These are phyloP conservation scores for Encarsia formosa DNA, from an alignment of 2,888 invertebrate species.

Conservation along the genomic window DNA sequence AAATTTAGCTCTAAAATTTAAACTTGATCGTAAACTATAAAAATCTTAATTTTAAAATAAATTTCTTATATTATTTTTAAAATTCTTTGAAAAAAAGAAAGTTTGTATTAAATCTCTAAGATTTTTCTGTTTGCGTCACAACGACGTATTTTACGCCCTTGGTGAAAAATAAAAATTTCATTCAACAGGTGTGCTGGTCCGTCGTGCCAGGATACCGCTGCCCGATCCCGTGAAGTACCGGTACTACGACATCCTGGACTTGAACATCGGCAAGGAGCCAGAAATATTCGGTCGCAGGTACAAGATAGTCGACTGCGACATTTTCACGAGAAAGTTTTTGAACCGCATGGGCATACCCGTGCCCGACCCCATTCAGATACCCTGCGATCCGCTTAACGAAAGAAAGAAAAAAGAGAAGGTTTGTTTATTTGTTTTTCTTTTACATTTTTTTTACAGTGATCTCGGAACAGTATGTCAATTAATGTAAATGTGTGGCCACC, in stretches of 20 bases:
- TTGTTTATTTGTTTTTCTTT: background rate
- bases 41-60: too few species aligned
- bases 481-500: too few species aligned
- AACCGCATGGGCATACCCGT: conserved; percentile 81
- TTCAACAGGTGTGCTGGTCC: conserved; percentile 76
- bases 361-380: conserved; percentile 63
- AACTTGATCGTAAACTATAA: too few species aligned
- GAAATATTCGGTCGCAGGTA: conserved; percentile 77
- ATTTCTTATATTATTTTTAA: too few species aligned
- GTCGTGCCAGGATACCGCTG: conserved; percentile 76
- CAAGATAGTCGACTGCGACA: conserved; percentile 80
- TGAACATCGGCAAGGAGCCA: conserved; percentile 79
- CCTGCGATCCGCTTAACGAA: conserved; percentile 47
- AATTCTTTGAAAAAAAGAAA: too few species aligned
- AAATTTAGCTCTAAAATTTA: too few species aligned
- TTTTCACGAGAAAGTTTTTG: conserved; percentile 80
- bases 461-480: too few species aligned
- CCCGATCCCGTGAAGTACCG: conserved; percentile 69
- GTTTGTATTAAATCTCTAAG: too few species aligned
- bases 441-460: too few species aligned
- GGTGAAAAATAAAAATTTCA: too few species aligned
- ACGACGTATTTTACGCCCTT: too few species aligned
- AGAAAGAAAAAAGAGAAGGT: background rate
- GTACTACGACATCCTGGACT: conserved; percentile 79
- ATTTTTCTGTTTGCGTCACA: too few species aligned